These are phyloP conservation scores for Rhinolophus sinicus DNA, from an alignment of 2,113 vertebrate genomes.

Conservation along the genomic window DNA sequence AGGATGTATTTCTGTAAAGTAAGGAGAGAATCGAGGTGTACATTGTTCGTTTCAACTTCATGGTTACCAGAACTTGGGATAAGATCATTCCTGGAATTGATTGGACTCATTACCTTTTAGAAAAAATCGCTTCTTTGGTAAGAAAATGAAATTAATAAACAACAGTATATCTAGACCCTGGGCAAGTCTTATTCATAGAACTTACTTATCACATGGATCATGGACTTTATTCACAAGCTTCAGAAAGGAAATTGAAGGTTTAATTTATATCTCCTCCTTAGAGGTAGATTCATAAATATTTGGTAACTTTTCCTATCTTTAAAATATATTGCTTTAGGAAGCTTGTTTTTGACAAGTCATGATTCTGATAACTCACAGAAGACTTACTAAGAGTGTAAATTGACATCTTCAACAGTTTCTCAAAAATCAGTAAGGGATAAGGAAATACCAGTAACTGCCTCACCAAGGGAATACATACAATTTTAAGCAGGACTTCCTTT, in stretches of 20 bases:
- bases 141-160: constrained; percentile 13
- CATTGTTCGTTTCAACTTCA: not conserved
- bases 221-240: constrained; percentile 19
- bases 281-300: not conserved
- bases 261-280: constrained; percentile 33
- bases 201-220: not conserved
- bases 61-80: not conserved
- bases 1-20: not conserved
- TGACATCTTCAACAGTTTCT: not conserved
- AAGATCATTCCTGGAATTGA: not conserved
- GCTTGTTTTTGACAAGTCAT: constrained; percentile 31
- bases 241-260: constrained; percentile 26
- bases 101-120: not conserved
- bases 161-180: not conserved
- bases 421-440: not conserved
- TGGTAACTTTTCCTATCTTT: constrained; percentile 25
- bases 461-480: not conserved
- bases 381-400: not conserved
- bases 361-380: constrained; percentile 4
- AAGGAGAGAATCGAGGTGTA: not conserved
- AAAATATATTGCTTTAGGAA: not conserved
- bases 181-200: not conserved
- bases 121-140: not conserved
- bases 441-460: not conserved
- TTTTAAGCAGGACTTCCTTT: not conserved